phyloP scores from a whole-genome alignment of 1,140 invertebrate genomes.

The Drosophila sulfurigaster region DNA sequence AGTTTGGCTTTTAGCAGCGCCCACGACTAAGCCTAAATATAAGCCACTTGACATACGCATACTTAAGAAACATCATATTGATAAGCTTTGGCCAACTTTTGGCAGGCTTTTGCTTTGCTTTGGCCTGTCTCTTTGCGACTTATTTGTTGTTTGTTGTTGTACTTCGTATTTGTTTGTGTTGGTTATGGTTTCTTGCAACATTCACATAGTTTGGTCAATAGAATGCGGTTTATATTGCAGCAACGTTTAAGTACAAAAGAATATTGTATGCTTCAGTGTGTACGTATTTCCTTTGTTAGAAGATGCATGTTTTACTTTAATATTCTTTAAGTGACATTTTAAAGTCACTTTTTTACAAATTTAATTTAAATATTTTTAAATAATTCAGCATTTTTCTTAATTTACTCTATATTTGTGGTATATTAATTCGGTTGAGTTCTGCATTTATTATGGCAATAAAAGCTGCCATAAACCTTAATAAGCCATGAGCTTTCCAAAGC shows the following conservation, averaged over 20 bases:
- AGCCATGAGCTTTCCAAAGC: too few relatives aligned
- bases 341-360: background rate
- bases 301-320: background rate
- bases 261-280: background rate
- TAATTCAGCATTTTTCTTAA: too few relatives aligned
- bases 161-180: conserved; percentile 2
- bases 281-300: background rate
- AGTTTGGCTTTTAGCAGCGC: conserved; percentile 55
- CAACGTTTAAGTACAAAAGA: background rate
- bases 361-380: too few relatives aligned
- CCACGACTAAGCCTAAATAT: conserved; percentile 52
- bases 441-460: too few relatives aligned
- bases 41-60: conserved; percentile 64
- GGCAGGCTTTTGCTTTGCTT: conserved; percentile 26
- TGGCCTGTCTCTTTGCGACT: background rate
- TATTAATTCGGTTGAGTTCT: conserved; percentile 21
- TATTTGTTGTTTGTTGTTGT: conserved; percentile 3
- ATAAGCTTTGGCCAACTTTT: conserved; percentile 63
- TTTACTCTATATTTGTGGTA: conserved; percentile 10
- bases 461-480: background rate
- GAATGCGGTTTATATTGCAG: background rate
- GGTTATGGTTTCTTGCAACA: conserved; percentile 9
- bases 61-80: conserved; percentile 48
- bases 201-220: conserved; percentile 21
- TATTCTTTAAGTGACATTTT: background rate